Percentiles rank a stretch among this genome's conserved stretches.
These are phyloP conservation scores for Patella depressa DNA, from an alignment of 2,888 invertebrate genomes.

Conservation along the genomic window DNA sequence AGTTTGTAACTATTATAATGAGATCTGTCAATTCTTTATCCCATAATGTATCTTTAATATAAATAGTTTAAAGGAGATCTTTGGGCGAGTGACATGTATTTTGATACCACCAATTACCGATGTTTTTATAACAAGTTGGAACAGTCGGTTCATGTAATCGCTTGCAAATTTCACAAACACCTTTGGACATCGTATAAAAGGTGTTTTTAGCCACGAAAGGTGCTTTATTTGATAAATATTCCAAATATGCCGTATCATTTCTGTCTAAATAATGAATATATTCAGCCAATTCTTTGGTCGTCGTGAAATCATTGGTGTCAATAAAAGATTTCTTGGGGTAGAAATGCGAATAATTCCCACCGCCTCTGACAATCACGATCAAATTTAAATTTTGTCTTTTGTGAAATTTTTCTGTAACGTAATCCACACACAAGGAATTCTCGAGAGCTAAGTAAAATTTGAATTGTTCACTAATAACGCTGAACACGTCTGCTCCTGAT, in stretches of 20 bases:
- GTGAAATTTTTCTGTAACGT: conserved; percentile 38
- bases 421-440: conserved; percentile 34
- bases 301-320: conserved; percentile 17
- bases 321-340: conserved; percentile 21
- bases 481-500: neutral
- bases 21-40: too few species aligned
- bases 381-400: conserved; percentile 15
- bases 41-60: too few species aligned
- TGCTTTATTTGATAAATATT: neutral
- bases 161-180: too few species aligned
- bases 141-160: too few species aligned
- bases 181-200: too few species aligned
- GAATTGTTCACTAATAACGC: conserved; percentile 17
- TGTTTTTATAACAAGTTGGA: too few species aligned
- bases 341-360: conserved; percentile 30
- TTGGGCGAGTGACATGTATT: too few species aligned
- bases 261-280: conserved; percentile 17
- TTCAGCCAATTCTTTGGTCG: conserved; percentile 17
- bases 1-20: too few species aligned
- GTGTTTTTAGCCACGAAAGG: neutral
- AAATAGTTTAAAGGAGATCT: too few species aligned
- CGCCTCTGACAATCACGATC: conserved; percentile 31
- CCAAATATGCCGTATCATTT: conserved; percentile 1
- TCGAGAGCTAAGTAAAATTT: conserved; percentile 39
- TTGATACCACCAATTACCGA: too few species aligned